Evolutionary conservation across 1,140 invertebrate species (phyloP), one percentile per base, ranked within the genome.

Genomic region (Homarus americanus): DNA sequence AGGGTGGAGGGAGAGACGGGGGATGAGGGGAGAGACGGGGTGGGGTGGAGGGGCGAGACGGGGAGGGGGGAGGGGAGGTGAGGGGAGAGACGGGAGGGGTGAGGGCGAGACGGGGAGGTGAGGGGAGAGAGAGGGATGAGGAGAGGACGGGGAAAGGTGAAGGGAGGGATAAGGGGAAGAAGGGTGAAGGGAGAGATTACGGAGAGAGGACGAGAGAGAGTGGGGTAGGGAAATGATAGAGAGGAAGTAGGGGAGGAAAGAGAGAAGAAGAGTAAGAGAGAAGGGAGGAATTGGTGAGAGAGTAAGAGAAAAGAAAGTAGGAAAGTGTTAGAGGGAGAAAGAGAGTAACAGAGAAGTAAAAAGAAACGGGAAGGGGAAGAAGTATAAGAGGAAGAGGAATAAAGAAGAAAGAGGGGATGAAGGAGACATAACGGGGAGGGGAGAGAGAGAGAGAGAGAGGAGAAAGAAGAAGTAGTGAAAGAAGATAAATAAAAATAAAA

Each of bases 401-500:
- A 78, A 38, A 44, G 40, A 17, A 79, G 40, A 79, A 40, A 49
- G 40, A 79, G 76, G 36, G 73, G 36, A 34, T 34, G 73, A 76
- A 34, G 36, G 73, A 76, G 73, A 76, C 4, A 69, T 4, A 28
- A 24, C 4, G 66, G 24, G 32, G 20, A 24, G 24, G 24, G 7
- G 75, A 44, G 75, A 78, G 75, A 78, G 73, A 78, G 75, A 78
- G 40, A 44, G 75, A 78, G 75, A 40, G 40, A 40, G 75, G 34
- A 78, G 75, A 3, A n/a, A n/a, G n/a, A n/a, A n/a, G n/a, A n/a
- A n/a, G n/a, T n/a, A n/a, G n/a, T n/a, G n/a, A n/a, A n/a, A n/a
- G n/a, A n/a, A n/a, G n/a, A n/a, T n/a, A n/a, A n/a, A n/a, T n/a
- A n/a, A n/a, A n/a, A n/a, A n/a, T n/a, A n/a, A n/a, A n/a, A n/a